phyloP scores from a whole-genome alignment of 35 echinoderm and acorn worm species.

The Amphiura filiformis region DNA sequence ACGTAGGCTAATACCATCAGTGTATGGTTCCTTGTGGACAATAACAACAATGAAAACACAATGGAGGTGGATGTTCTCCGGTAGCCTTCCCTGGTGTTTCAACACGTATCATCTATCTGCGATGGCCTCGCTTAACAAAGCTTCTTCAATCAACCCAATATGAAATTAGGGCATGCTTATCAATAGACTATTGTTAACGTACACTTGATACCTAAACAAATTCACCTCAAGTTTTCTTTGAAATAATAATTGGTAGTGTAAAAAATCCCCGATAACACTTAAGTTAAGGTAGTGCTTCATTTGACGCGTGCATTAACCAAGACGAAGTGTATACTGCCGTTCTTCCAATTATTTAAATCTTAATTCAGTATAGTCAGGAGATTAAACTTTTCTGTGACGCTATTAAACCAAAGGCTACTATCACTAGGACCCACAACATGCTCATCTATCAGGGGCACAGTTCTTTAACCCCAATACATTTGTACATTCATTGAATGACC shows the following conservation, averaged over 20 bases:
- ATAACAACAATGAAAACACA: background rate
- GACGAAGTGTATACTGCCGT: background rate
- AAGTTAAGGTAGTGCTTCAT: background rate
- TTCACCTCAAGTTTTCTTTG: background rate
- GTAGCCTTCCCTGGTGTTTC: background rate
- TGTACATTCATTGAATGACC: too few relatives aligned
- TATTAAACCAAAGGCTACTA: too few relatives aligned
- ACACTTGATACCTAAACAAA: constrained; percentile 7
- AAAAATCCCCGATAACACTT: background rate
- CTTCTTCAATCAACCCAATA: constrained; percentile 6
- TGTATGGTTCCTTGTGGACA: background rate
- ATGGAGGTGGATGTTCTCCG: background rate
- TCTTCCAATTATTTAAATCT: background rate
- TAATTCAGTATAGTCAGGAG: background rate
- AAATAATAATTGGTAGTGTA: constrained; percentile 3
- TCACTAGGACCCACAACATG: too few relatives aligned
- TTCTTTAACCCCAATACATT: too few relatives aligned
- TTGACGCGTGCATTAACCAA: background rate
- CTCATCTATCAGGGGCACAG: too few relatives aligned
- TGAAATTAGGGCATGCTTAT: constrained; percentile 11
- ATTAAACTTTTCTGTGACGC: background rate
- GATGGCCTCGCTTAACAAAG: background rate
- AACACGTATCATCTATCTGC: background rate
- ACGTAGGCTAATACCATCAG: background rate
- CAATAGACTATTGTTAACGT: background rate